Evolutionary conservation across 2,888 invertebrate genomes (phyloP).

Genomic region (Venusia cambrica): DNA sequence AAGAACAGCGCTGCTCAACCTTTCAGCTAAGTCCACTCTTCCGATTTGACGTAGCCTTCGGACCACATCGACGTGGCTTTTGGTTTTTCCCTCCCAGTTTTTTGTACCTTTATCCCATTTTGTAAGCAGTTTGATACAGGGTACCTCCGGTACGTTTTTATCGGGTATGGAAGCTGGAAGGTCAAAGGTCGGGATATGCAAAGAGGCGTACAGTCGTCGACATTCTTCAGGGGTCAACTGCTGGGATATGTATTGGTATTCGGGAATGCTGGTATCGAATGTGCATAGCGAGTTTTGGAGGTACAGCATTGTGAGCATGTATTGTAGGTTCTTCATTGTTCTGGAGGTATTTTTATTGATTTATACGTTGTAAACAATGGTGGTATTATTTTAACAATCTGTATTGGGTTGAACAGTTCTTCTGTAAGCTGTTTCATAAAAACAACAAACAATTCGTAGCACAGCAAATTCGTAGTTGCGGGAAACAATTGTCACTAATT

Average conservation of each 20-base stretch:
- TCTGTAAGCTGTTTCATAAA: no score
- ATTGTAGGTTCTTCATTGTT: constrained; percentile 23
- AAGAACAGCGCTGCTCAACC: constrained; percentile 81
- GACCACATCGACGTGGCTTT: constrained; percentile 78
- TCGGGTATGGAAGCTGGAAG: constrained; percentile 44
- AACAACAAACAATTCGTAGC: no score
- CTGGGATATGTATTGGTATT: constrained; percentile 74
- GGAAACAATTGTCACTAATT: no score
- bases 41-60: constrained; percentile 81
- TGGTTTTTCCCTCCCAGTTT: constrained; percentile 72
- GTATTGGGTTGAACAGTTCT: no score
- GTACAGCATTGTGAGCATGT: constrained; percentile 42
- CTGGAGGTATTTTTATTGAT: constrained; percentile 11
- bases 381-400: no score
- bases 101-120: constrained; percentile 76
- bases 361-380: constrained; percentile 16
- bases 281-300: constrained; percentile 37
- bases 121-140: constrained; percentile 79
- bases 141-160: constrained; percentile 65
- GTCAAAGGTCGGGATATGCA: constrained; percentile 67
- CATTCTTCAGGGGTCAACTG: constrained; percentile 81
- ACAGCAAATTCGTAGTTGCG: no score
- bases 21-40: constrained; percentile 79
- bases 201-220: constrained; percentile 76
- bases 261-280: constrained; percentile 48